These are phyloP conservation scores for Silurus aristotelis DNA, from an alignment of 2,797 vertebrate genomes.

Conservation along the genomic window DNA sequence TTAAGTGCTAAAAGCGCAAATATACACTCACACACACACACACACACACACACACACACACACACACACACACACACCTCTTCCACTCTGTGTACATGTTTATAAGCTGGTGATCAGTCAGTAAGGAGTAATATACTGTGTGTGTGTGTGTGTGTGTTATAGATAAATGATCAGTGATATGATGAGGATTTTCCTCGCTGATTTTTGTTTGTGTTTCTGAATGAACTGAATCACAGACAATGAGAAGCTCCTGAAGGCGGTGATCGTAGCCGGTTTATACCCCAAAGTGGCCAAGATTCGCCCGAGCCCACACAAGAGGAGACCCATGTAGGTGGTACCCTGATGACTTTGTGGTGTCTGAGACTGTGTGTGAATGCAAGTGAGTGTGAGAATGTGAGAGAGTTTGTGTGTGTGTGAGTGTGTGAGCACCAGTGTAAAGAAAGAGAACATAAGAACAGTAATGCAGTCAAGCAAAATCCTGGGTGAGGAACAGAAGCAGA, in stretches of 20 bases:
- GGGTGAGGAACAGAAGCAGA: too few species aligned
- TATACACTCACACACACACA: not conserved
- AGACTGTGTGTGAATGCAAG: too few species aligned
- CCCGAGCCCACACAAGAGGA: constrained; percentile 85
- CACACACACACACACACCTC: not conserved
- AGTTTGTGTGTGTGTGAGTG: too few species aligned
- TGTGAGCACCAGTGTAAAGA: too few species aligned
- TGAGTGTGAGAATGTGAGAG: too few species aligned
- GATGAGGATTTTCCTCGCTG: not conserved
- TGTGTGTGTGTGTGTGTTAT: too few species aligned
- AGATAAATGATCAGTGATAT: not conserved
- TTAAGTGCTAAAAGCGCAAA: not conserved
- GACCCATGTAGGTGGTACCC: constrained; percentile 83
- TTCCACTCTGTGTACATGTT: not conserved
- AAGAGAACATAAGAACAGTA: too few species aligned
- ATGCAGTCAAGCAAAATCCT: too few species aligned
- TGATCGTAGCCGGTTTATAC: constrained; percentile 96
- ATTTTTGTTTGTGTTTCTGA: not conserved
- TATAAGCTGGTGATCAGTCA: not conserved
- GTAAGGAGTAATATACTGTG: not conserved
- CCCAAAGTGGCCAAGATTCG: constrained; percentile 97
- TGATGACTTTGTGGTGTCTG: too few species aligned
- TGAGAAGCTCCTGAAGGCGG: constrained; percentile 96
- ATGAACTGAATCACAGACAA: constrained; percentile 76
- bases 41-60: not conserved